These are phyloP conservation scores for Colinus virginianus DNA, from an alignment of 2,113 vertebrate genomes.

Conservation along the genomic window DNA sequence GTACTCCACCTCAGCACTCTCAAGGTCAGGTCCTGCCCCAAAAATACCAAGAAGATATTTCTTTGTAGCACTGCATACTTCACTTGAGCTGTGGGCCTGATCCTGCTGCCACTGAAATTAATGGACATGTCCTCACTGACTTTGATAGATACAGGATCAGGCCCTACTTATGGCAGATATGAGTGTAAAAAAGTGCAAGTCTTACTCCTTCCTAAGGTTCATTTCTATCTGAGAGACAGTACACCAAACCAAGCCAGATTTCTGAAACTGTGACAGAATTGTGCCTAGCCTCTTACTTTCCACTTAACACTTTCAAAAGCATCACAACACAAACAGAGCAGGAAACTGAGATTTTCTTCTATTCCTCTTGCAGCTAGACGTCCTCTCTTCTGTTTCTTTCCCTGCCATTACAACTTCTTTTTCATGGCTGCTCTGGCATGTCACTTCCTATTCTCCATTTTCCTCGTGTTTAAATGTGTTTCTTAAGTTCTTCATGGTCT, in stretches of 20 bases:
- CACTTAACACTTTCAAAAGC: neutral
- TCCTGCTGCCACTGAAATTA: constrained; percentile 25
- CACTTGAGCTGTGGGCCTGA: constrained; percentile 21
- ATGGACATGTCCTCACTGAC: neutral
- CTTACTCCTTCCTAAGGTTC: neutral
- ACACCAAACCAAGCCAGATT: neutral
- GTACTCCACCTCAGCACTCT: constrained; percentile 79
- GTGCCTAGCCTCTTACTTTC: neutral
- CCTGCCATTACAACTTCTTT: neutral
- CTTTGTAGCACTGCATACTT: constrained; percentile 30
- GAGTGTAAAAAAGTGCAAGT: neutral
- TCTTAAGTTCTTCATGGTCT: neutral
- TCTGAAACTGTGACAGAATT: neutral
- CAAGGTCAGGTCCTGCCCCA: constrained; percentile 76
- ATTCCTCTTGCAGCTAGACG: neutral
- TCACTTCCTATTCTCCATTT: neutral
- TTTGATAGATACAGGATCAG: neutral
- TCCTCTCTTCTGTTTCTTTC: neutral
- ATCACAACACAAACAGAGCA: neutral
- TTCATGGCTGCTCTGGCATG: neutral
- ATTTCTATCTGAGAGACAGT: neutral
- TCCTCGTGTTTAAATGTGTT: neutral
- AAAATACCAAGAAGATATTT: constrained; percentile 74
- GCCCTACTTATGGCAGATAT: neutral
- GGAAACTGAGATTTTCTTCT: neutral